Base-by-base conservation (phyloP, 92 coral and sea anemone genomes). In the Epizoanthus fatuus region DNA sequence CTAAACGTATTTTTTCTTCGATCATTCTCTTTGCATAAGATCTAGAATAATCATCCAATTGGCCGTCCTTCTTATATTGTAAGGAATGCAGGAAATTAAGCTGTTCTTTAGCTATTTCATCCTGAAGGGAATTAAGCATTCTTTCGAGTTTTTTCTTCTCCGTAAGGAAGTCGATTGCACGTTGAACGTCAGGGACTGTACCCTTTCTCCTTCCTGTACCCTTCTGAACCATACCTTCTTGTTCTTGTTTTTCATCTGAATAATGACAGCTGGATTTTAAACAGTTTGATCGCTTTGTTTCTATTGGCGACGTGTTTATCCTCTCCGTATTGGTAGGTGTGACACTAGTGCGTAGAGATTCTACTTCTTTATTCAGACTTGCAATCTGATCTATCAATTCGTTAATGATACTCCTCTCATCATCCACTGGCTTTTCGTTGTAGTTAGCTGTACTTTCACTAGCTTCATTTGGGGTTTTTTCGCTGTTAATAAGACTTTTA, bases 101-200 rank as follows among this genome's bases (percentile, higher is more conserved):
- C 70, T 77, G 82, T 60, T 77, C 82, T 1, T 59, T 7, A 5
- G 56, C 14, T 39, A 77, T 60, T 64, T 77, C 82, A 44, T 77
- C 63, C 63, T 77, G 82, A 59, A 60, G 40, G 7, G 70, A 59
- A n/a, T 5, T 59, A 15, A 77, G 82, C 49, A 77, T 13, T 40
- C 47, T 22, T n/a, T 77, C 82, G 0, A 77, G 38, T 39, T 77
- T 70, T 60, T 77, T 53, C n/a, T 77, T 77, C 63, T 77, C 82
- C 63, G 58, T 77, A 10, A 77, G 82, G 40, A 59, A 40, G 38
- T 60, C 45, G 0, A 77, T 19, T 7, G 54, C 56, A 11, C 47
- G 60, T 60, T 77, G 69, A 44, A 77, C 44, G 19, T 77, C 58
- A 39, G 52, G 42, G 25, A 77, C 10, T 9, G 20, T 37, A 6